Percentiles rank a stretch among this genome's conserved stretches.
Evolutionary conservation across 2,888 invertebrate genomes (phyloP).

Genomic region (Thereva nobilitata): DNA sequence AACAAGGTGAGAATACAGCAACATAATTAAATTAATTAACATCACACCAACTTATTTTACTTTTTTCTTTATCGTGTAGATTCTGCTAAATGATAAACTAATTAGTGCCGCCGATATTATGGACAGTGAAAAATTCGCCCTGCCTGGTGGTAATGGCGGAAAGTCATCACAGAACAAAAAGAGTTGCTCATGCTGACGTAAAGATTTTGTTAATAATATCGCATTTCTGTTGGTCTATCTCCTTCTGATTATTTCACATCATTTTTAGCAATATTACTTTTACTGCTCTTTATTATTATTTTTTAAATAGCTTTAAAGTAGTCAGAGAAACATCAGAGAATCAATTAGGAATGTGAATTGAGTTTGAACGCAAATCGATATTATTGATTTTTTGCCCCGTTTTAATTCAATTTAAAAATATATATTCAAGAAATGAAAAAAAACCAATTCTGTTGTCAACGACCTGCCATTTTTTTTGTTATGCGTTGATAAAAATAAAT

Average conservation of each 20-base stretch:
- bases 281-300: slow-evolving; percentile 13
- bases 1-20: slow-evolving; percentile 69
- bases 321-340: not conserved
- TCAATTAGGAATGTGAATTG: too few relatives aligned
- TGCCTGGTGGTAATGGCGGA: slow-evolving; percentile 61
- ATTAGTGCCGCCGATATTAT: slow-evolving; percentile 70
- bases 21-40: not conserved
- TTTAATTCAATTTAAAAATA: too few relatives aligned
- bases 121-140: slow-evolving; percentile 71
- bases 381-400: too few relatives aligned
- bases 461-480: slow-evolving; percentile 21
- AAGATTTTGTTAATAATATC: not conserved
- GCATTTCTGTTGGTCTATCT: slow-evolving; percentile 2
- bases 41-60: slow-evolving; percentile 10
- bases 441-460: not conserved
- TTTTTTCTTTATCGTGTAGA: slow-evolving; percentile 60
- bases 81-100: slow-evolving; percentile 76
- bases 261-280: slow-evolving; percentile 11
- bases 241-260: slow-evolving; percentile 11
- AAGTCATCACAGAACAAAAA: slow-evolving; percentile 35
- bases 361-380: too few relatives aligned
- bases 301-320: slow-evolving; percentile 10
- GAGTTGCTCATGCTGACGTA: slow-evolving; percentile 44
- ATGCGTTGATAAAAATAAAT: slow-evolving; percentile 17
- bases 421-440: too few relatives aligned